These are phyloP conservation scores for Drepana arcuata DNA, from an alignment of 1,140 invertebrate genomes.

Conservation along the genomic window DNA sequence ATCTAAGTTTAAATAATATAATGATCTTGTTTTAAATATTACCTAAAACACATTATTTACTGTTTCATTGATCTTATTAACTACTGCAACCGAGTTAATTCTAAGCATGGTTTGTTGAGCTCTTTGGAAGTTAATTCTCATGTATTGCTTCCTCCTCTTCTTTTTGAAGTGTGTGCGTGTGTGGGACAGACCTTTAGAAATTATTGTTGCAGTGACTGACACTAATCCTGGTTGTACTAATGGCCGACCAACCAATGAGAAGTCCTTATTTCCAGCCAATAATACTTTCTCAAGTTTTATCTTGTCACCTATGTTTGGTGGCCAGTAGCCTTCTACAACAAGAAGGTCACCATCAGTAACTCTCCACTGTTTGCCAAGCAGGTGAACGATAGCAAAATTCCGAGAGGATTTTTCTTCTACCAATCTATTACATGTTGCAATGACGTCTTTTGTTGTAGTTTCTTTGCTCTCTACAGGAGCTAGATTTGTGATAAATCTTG, in stretches of 20 bases:
- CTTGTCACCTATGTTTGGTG: conserved; percentile 86
- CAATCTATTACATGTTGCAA: conserved; percentile 57
- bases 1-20: too few species aligned
- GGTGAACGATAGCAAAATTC: conserved; percentile 89
- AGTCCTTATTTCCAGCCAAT: conserved; percentile 86
- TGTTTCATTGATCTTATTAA: conserved; percentile 49
- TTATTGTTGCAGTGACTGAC: conserved; percentile 86
- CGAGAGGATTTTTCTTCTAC: conserved; percentile 75
- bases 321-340: conserved; percentile 87
- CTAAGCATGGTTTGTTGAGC: conserved; percentile 80
- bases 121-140: conserved; percentile 81
- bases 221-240: conserved; percentile 83
- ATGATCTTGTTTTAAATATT: too few species aligned
- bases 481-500: conserved; percentile 41
- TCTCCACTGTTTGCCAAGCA: conserved; percentile 90
- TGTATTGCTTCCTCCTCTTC: conserved; percentile 83
- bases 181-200: conserved; percentile 91
- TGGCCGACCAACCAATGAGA: conserved; percentile 88
- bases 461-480: conserved; percentile 23
- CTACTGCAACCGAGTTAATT: conserved; percentile 78
- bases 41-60: conserved; percentile 44
- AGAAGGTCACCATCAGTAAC: conserved; percentile 90
- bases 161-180: conserved; percentile 85
- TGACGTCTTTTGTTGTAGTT: conserved; percentile 47
- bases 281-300: conserved; percentile 91